Evolutionary conservation across 1,140 invertebrate species (phyloP).

Genomic region (Ridgeia piscesae): DNA sequence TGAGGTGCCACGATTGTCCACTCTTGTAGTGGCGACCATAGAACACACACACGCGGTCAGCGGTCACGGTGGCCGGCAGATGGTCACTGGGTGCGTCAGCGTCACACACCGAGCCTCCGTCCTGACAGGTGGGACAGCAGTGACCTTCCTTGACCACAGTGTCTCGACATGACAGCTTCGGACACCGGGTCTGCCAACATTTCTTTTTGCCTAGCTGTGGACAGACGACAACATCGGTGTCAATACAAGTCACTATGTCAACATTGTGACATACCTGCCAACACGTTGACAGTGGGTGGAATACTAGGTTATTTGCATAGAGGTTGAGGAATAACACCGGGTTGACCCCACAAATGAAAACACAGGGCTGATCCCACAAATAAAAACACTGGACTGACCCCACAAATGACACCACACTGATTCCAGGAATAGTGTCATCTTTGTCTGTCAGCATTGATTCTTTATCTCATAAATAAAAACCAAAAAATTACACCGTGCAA

Average conservation of each 20-base stretch:
- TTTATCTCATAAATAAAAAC: too few relatives aligned
- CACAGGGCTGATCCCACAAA: background rate
- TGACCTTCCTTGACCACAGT: constrained; percentile 59
- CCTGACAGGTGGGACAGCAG: constrained; percentile 72
- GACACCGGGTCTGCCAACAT: constrained; percentile 85
- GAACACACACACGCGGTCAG: constrained; percentile 29
- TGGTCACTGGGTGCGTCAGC: constrained; percentile 21
- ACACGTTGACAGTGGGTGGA: background rate
- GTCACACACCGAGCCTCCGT: constrained; percentile 60
- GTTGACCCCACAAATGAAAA: background rate
- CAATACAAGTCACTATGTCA: background rate
- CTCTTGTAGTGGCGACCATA: constrained; percentile 35
- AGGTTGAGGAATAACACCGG: background rate
- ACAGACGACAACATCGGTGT: background rate
- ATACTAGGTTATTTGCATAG: background rate
- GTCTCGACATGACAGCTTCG: constrained; percentile 69
- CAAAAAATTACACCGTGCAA: too few relatives aligned
- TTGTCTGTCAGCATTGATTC: too few relatives aligned
- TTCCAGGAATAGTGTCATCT: background rate
- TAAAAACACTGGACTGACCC: background rate
- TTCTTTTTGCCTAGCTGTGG: constrained; percentile 82
- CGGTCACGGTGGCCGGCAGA: constrained; percentile 31
- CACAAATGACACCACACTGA: background rate
- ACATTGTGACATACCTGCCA: background rate
- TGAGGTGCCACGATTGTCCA: constrained; percentile 40